phyloP scores from a whole-genome alignment of 2,888 invertebrate species.

The Ennomos fuscantarius region DNA sequence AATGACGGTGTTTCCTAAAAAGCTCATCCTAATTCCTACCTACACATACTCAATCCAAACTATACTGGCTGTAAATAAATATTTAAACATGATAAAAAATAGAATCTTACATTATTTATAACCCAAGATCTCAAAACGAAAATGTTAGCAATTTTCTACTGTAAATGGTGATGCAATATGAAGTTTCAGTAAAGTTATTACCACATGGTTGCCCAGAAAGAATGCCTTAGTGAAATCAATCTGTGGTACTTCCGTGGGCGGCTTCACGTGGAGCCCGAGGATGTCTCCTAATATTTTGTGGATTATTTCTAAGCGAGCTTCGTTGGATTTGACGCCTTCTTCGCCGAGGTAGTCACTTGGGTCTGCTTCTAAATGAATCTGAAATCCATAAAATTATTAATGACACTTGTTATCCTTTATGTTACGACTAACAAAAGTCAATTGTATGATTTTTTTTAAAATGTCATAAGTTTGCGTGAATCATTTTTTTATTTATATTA shows the following conservation, averaged over 20 bases:
- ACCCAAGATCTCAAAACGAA: constrained; percentile 12
- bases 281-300: constrained; percentile 90
- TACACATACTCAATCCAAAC: constrained; percentile 39
- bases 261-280: constrained; percentile 87
- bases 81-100: constrained; percentile 16
- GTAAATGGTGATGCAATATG: constrained; percentile 59
- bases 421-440: no score
- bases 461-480: no score
- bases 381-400: constrained; percentile 33
- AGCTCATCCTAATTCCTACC: constrained; percentile 48
- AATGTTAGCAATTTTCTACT: constrained; percentile 58
- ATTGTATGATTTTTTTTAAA: no score
- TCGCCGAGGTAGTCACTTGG: constrained; percentile 84
- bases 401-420: no score
- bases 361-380: constrained; percentile 93
- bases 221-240: constrained; percentile 87
- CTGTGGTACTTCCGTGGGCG: constrained; percentile 56
- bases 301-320: constrained; percentile 91
- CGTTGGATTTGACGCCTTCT: constrained; percentile 80
- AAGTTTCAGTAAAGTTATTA: constrained; percentile 59
- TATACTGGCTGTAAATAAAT: constrained; percentile 27
- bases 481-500: no score
- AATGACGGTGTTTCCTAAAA: constrained; percentile 69
- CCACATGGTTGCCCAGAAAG: constrained; percentile 93
- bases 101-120: neutral